These are phyloP conservation scores for Pitangus sulphuratus DNA, from an alignment of 2,797 vertebrate species.

Conservation along the genomic window DNA sequence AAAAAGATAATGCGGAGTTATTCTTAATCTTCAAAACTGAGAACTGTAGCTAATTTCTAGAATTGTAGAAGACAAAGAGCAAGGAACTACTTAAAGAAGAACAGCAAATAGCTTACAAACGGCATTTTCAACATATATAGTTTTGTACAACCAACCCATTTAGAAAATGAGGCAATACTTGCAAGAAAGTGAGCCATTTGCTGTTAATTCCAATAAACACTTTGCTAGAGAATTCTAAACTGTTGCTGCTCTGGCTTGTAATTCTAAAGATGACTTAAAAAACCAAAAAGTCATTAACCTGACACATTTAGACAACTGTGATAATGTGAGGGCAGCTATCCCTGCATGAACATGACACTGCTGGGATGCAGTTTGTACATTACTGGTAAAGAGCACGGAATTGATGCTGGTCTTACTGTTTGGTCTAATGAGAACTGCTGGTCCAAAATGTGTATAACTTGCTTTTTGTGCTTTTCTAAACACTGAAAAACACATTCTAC, in stretches of 20 bases:
- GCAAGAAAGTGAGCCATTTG: neutral
- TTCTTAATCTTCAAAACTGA: neutral
- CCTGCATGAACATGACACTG: neutral
- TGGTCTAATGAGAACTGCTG: neutral
- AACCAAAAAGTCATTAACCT: neutral
- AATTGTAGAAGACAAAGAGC: neutral
- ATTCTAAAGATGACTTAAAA: neutral
- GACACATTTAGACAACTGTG: neutral
- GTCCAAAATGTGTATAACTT: rapidly evolving
- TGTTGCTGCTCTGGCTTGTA: neutral
- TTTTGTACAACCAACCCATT: neutral
- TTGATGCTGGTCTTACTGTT: neutral
- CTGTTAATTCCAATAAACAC: neutral
- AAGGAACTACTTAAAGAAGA: neutral
- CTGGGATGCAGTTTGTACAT: neutral
- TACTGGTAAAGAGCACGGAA: neutral
- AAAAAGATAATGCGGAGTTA: neutral
- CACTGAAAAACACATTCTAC: neutral
- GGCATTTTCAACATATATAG: neutral
- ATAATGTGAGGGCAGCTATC: neutral
- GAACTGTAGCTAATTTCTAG: neutral
- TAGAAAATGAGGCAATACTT: neutral
- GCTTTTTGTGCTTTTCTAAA: neutral
- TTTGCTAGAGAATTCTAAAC: neutral
- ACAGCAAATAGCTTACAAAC: neutral